A percentile compares a stretch with the other conserved stretches of the same genome.
These are phyloP conservation scores for Zaprionus davidi DNA, from an alignment of 1,140 invertebrate species.

Conservation along the genomic window DNA sequence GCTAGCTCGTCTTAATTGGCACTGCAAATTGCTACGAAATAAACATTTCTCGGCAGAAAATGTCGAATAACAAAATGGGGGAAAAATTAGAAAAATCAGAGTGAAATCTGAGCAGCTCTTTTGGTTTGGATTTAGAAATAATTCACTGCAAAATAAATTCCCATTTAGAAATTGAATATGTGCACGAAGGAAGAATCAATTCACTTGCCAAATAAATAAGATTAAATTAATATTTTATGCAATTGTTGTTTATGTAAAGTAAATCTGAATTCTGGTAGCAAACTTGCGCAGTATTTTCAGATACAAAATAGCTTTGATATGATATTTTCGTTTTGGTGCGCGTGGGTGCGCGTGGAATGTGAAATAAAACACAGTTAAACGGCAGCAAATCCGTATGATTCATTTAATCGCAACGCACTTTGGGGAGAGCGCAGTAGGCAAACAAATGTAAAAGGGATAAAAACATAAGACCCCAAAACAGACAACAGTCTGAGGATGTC, in stretches of 20 bases:
- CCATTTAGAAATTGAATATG: no score
- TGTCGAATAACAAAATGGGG: not conserved
- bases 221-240: slow-evolving; percentile 1
- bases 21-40: not conserved
- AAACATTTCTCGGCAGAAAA: not conserved
- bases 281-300: no score
- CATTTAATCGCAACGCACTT: slow-evolving; percentile 54
- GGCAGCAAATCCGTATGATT: slow-evolving; percentile 55
- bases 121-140: not conserved
- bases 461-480: slow-evolving; percentile 45
- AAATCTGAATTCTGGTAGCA: no score
- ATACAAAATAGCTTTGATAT: not conserved
- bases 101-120: no score
- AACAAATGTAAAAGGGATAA: slow-evolving; percentile 60
- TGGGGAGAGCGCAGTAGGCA: slow-evolving; percentile 28
- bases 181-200: not conserved
- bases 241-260: not conserved
- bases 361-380: slow-evolving; percentile 41
- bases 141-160: not conserved
- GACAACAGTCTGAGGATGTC: slow-evolving; percentile 19
- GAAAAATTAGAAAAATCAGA: not conserved
- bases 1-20: slow-evolving; percentile 5
- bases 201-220: not conserved
- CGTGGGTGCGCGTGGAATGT: not conserved
- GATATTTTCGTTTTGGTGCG: not conserved